Evolutionary conservation across 1,140 invertebrate genomes (phyloP).

Genomic region (Nasonia longicornis): DNA sequence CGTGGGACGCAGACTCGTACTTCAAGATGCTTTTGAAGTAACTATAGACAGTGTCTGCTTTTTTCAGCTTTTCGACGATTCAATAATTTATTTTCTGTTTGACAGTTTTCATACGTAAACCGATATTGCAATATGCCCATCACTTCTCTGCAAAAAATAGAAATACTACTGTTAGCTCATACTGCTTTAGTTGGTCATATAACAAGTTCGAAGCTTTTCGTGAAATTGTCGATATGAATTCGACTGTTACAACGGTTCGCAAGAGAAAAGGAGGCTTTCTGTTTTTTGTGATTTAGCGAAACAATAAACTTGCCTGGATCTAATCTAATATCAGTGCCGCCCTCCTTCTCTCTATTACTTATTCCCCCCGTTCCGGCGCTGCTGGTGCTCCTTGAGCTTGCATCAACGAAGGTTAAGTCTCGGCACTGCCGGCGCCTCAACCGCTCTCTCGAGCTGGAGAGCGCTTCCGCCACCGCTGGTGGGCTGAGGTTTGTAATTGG

Average conservation of each 20-base stretch:
- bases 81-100: too few relatives aligned
- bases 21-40: neutral
- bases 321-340: slow-evolving; percentile 11
- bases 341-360: slow-evolving; percentile 38
- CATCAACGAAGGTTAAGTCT: slow-evolving; percentile 2
- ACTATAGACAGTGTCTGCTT: too few relatives aligned
- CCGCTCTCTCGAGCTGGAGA: neutral
- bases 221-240: too few relatives aligned
- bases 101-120: too few relatives aligned
- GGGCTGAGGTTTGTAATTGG: slow-evolving; percentile 68
- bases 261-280: neutral
- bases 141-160: too few relatives aligned
- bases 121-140: too few relatives aligned
- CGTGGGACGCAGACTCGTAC: neutral
- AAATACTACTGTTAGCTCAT: too few relatives aligned
- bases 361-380: slow-evolving; percentile 37
- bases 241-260: too few relatives aligned
- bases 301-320: slow-evolving; percentile 13
- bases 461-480: neutral
- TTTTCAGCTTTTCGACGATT: too few relatives aligned
- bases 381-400: slow-evolving; percentile 8
- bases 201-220: too few relatives aligned
- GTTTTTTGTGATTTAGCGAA: slow-evolving; percentile 10
- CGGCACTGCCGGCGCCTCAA: neutral
- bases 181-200: too few relatives aligned